These are phyloP conservation scores for Ophiothrix spiculata DNA, from an alignment of 35 echinoderm and acorn worm species.

Conservation along the genomic window DNA sequence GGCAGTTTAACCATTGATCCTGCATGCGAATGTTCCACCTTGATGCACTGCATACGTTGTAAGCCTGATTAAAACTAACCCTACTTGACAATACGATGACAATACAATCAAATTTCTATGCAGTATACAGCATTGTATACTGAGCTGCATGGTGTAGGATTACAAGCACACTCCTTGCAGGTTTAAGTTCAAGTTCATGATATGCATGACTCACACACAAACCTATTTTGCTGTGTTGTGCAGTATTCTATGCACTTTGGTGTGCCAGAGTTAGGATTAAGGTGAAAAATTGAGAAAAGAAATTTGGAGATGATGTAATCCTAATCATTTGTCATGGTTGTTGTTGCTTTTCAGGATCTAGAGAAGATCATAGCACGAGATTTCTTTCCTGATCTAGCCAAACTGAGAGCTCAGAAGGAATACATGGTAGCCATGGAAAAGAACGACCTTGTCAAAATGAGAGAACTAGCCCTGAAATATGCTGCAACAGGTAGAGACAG, in stretches of 20 bases:
- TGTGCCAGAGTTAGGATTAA: too few species aligned
- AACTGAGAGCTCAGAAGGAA: slow-evolving; percentile 82
- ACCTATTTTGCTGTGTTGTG: too few species aligned
- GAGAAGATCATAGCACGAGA: slow-evolving; percentile 97
- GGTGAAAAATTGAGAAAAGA: not conserved
- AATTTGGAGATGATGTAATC: not conserved
- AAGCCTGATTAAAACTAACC: not conserved
- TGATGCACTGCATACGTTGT: not conserved
- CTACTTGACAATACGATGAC: not conserved
- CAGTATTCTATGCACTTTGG: too few species aligned
- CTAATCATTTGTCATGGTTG: not conserved
- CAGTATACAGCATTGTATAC: too few species aligned
- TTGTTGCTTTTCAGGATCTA: slow-evolving; percentile 53
- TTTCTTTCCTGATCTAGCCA: slow-evolving; percentile 88
- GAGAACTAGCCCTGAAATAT: slow-evolving; percentile 87
- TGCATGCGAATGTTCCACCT: not conserved
- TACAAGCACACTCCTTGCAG: too few species aligned
- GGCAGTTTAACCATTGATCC: not conserved
- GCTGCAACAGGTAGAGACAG: slow-evolving; percentile 42
- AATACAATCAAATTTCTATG: too few species aligned
- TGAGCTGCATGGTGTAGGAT: too few species aligned
- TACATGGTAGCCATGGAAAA: slow-evolving; percentile 90
- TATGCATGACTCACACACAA: too few species aligned
- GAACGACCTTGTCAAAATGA: slow-evolving; percentile 87
- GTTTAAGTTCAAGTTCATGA: too few species aligned